Evolutionary conservation across 2,797 vertebrate genomes (phyloP).

Genomic region (Paedocypris micromegethes): DNA sequence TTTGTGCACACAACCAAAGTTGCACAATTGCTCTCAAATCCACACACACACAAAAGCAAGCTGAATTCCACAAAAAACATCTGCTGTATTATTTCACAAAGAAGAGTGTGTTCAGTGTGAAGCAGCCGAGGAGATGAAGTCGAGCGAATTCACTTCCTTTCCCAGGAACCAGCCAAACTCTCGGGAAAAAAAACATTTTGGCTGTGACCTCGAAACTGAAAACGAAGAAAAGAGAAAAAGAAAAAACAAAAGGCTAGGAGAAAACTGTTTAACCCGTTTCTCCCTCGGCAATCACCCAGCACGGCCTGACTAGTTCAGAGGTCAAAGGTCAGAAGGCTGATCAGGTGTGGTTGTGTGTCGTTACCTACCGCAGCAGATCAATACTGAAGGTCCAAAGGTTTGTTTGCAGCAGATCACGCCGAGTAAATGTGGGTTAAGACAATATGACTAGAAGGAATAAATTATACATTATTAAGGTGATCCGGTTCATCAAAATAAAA

Average conservation of each 20-base stretch:
- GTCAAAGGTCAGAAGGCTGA: background rate
- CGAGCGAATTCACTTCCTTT: conserved; percentile 14
- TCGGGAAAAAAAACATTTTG: conserved; percentile 10
- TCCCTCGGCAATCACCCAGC: too few species aligned
- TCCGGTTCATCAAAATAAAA: background rate
- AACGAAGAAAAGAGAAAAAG: background rate
- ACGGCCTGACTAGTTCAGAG: too few species aligned
- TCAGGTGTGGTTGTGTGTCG: background rate
- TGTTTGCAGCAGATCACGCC: background rate
- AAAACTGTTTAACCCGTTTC: too few species aligned
- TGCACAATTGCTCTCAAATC: too few species aligned
- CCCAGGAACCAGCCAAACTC: conserved; percentile 10
- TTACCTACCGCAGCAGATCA: conserved; percentile 1
- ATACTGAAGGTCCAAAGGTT: conserved; percentile 6
- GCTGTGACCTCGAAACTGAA: conserved; percentile 2
- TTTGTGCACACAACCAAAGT: too few species aligned
- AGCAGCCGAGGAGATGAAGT: background rate
- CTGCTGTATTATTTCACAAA: conserved; percentile 3
- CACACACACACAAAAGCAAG: too few species aligned
- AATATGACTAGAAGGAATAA: too few species aligned
- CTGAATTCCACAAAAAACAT: background rate
- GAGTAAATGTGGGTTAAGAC: too few species aligned
- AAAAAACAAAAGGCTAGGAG: too few species aligned
- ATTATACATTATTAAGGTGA: too few species aligned
- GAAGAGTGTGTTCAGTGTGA: conserved; percentile 3